phyloP scores from a whole-genome alignment of 35 echinoderm and acorn worm genomes.

The Antedon bifida region DNA sequence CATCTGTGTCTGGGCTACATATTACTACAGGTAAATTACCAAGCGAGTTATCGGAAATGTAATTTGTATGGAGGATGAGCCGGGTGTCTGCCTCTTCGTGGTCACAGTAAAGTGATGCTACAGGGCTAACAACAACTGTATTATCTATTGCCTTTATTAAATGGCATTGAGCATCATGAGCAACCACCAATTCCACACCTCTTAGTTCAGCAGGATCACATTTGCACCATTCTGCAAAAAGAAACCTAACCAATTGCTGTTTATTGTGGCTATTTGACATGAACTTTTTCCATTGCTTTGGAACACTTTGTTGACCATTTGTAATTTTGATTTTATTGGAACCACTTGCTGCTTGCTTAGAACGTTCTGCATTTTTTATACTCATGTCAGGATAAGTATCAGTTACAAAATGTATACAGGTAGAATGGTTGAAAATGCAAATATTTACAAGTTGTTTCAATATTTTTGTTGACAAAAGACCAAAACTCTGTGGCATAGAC shows the following conservation, averaged over 20 bases:
- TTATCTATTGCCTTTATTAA: background rate
- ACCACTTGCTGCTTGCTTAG: background rate
- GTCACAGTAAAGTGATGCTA: constrained; percentile 4
- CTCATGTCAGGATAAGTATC: constrained; percentile 14
- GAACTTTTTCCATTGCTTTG: constrained; percentile 59
- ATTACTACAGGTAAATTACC: no score
- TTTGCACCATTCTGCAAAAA: constrained; percentile 23
- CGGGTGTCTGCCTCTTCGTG: constrained; percentile 56
- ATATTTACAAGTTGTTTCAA: no score
- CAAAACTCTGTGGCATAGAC: no score
- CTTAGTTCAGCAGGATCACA: background rate
- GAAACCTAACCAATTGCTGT: constrained; percentile 19
- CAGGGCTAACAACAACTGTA: constrained; percentile 5
- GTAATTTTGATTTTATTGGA: constrained; percentile 20
- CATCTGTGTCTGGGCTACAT: no score
- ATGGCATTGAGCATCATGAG: constrained; percentile 40
- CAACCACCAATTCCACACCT: constrained; percentile 35
- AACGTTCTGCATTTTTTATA: constrained; percentile 2
- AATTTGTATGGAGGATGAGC: constrained; percentile 15
- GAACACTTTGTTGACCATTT: constrained; percentile 31
- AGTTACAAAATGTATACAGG: constrained; percentile 24
- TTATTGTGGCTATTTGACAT: constrained; percentile 44
- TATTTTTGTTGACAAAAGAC: no score
- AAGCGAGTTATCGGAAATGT: background rate
- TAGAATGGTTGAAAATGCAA: background rate